Base-by-base conservation (phyloP, 2,797 vertebrate genomes). In the Smutsia temminckii region DNA sequence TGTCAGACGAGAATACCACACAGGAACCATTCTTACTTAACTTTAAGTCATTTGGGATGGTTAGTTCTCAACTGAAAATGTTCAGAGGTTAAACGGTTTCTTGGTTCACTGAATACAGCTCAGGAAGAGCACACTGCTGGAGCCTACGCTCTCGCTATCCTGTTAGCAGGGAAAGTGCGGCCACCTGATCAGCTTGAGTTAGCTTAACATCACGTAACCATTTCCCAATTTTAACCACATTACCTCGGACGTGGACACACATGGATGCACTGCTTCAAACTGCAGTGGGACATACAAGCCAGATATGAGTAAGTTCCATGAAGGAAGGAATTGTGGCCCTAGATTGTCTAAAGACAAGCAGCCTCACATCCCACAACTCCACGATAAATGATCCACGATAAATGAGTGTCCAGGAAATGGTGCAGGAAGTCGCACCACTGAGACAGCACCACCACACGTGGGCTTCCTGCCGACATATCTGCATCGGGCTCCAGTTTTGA, bases 151-250 rank as follows among this genome's bases (percentile, higher is more conserved):
- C 51, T 55, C 92, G 92, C 75, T 5, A 34, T 29, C 84, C 94
- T 95, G 96, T 95, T 88, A 93, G 93, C 85, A 95, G 86, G 91
- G 97, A 97, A 98, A 92, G 96, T 96, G 93, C 95, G 94, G 96
- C 92, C 97, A 96, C 93, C 96, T 95, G 88, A 97, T 97, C 93
- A 97, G 74, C 59, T 20, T 37, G 23, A 66, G 18, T 71, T 32
- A 93, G 42, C 3, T 85, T 64, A 84, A 80, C 81, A 57, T 78
- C 63, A 53, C 3, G 6, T 34, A 57, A 69, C 51, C 55, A 29
- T 37, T 34, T 75, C 32, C 55, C 74, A 71, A 29, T 25, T 80
- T 23, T 75, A n/a, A 77, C 57, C 37, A 66, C 8, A 21, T 74
- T 63, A 46, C 18, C 51, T 69, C 46, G 80, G 74, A 88, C 37